Evolutionary conservation across 2,797 vertebrate species (phyloP).

Genomic region (Nannoperca obscura): DNA sequence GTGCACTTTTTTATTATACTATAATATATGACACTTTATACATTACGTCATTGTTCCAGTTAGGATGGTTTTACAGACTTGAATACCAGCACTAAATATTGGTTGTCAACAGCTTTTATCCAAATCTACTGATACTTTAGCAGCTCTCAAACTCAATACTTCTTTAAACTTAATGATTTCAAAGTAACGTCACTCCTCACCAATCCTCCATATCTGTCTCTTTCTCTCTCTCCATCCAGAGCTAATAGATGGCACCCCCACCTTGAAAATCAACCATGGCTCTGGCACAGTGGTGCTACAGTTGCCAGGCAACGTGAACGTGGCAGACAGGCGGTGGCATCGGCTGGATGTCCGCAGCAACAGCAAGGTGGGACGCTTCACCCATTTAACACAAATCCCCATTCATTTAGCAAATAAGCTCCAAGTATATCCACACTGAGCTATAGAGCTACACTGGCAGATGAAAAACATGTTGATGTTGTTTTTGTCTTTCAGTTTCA

Average conservation of each 20-base stretch:
- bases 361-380: slow-evolving; percentile 86
- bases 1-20: too few species aligned
- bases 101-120: slow-evolving; percentile 11
- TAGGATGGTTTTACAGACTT: slow-evolving; percentile 7
- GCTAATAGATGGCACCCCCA: slow-evolving; percentile 87
- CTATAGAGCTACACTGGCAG: not conserved
- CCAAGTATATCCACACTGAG: not conserved
- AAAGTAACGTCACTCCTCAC: slow-evolving; percentile 15
- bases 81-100: not conserved
- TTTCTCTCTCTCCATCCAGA: slow-evolving; percentile 77
- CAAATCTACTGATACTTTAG: not conserved
- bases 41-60: not conserved
- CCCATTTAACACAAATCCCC: slow-evolving; percentile 12
- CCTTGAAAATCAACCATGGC: slow-evolving; percentile 91
- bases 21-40: slow-evolving; percentile 2
- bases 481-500: not conserved
- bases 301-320: slow-evolving; percentile 90
- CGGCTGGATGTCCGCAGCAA: slow-evolving; percentile 90
- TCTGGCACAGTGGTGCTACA: slow-evolving; percentile 87
- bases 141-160: slow-evolving; percentile 15
- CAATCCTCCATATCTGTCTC: slow-evolving; percentile 9
- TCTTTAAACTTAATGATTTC: slow-evolving; percentile 16
- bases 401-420: slow-evolving; percentile 17
- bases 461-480: not conserved
- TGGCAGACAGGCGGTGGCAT: slow-evolving; percentile 93